Base-by-base conservation (phyloP, 1,140 invertebrate species). In the Procambarus clarkii region DNA sequence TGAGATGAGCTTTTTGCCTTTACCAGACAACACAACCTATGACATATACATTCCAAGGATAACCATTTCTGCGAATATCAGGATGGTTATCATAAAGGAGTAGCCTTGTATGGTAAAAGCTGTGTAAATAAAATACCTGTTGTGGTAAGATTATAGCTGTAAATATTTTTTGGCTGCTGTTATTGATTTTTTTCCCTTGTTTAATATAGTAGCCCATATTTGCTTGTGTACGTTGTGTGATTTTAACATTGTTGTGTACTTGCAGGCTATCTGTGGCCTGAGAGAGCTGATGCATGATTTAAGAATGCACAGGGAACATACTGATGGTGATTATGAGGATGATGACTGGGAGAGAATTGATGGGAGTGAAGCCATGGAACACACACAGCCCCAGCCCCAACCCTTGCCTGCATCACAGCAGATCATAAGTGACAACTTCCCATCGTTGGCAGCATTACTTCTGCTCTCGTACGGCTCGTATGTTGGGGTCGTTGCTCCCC, bases 391-490 rank as follows among this genome's bases (percentile, higher is more conserved):
- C 3, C 34, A 34, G 34, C 34, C 34, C 34, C 50, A 54, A 9
- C 50, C 8, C 50, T 84, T 54, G 80, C 24, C 77, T 21, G 78
- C 24, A 0, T 80, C 88, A 18, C 87, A 77, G 85, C 54, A 92
- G 45, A 91, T 91, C 34, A 88, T 92, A 11, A 13, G n/a, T 13
- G 86, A 88, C 11, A 82, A 87, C 34, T 88, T 92, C 45, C 89
- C 92, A 7, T 83, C 78, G 2, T 83, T 92, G 50, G 81, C 86
- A 34, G 85, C 92, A 2, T 76, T 91, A 0, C 45, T 92, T 4
- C n/a, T 92, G 11, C 84, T 91, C 50, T 83, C 86, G 2, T 92
- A 92, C 64, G 92, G 92, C n/a, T 90, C 82, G 15, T 92, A 92
- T 69, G 92, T 92, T 34, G 89, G 85, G 18, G 92, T 92, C 4